Base-by-base conservation (phyloP, 2,797 vertebrate species). In the Chaetophractus vellerosus region DNA sequence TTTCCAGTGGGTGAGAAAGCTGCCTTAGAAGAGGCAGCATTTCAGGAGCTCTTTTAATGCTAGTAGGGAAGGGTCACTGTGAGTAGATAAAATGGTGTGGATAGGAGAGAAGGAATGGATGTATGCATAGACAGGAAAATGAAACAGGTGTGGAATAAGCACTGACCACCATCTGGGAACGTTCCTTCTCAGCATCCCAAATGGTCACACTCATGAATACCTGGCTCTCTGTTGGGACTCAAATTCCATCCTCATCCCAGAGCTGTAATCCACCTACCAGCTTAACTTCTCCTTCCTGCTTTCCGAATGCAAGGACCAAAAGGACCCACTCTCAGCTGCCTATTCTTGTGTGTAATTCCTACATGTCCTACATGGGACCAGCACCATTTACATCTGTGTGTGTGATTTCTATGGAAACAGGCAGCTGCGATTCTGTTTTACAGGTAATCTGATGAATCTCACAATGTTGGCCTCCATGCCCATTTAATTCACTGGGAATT, bases 321-420 rank as follows among this genome's bases (percentile, higher is more conserved):
- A 76, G 63, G 78, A 76, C 28, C 72, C 26, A 59, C 21, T 28
- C 55, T 31, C 55, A 90, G 50, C 9, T 84, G 24, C 28, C n/a
- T 64, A 21, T 26, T 63, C 52, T 52, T 52, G 15, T 18, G 76
- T 63, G 24, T 68, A 86, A 91, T 50, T 57, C 28, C 48, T 45
- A 21, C 3, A 48, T 90, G 50, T 63, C 28, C 33, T 36, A 74
- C 9, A 57, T 9, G 33, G 50, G 52, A 68, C 38, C 57, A 48
- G 19, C 6, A 63, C 14, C 8, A 87, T 68, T 88, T 23, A 48
- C 19, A 78, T 26, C 80, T 69, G 41, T 48, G 28, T 64, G 89
- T 80, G 33, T 93, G 72, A 89, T 76, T 83, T 91, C 75, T 94
- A n/a, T 71, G 50, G 36, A 91, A 94, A 93, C 14, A 89, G 21